Conservation (phyloP, 35 echinoderm and acorn worm species). For the Hemicentrotus pulcherrimus region DNA sequence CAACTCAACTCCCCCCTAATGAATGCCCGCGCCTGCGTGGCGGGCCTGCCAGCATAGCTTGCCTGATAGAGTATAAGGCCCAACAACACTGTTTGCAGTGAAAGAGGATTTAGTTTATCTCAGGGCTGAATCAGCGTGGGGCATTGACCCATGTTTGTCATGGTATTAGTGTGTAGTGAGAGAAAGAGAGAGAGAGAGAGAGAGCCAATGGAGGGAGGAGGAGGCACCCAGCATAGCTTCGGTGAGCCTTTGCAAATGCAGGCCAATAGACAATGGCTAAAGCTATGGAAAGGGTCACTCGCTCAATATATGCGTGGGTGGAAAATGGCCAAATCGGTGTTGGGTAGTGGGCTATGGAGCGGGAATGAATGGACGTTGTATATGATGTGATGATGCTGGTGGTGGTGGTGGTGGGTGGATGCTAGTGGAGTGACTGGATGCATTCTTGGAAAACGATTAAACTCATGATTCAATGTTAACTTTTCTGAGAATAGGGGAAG, state of each 20-base stretch:
- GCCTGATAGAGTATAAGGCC: background rate
- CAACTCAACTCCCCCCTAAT: slow-evolving; percentile 21
- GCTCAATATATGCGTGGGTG: slow-evolving; percentile 8
- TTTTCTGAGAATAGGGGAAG: background rate
- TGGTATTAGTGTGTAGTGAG: slow-evolving; percentile 40
- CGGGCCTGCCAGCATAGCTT: background rate
- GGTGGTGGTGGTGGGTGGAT: background rate
- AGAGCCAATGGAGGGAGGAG: background rate
- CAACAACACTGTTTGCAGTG: slow-evolving; percentile 38
- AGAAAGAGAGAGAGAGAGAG: background rate
- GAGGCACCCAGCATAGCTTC: background rate
- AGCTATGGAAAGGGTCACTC: background rate
- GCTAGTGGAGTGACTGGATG: background rate
- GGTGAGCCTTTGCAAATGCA: background rate
- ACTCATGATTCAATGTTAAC: slow-evolving; percentile 19
- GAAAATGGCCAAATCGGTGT: background rate
- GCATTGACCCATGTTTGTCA: slow-evolving; percentile 49
- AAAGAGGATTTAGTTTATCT: slow-evolving; percentile 53
- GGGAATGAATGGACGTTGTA: background rate
- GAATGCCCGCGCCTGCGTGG: slow-evolving; percentile 24
- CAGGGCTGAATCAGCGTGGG: slow-evolving; percentile 44
- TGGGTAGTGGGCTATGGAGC: background rate
- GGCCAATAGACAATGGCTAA: background rate
- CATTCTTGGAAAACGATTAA: background rate
- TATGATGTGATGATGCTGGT: background rate